Evolutionary conservation across 2,888 invertebrate genomes (phyloP), one percentile per base, ranked within the genome.

Genomic region (Phania funesta): DNA sequence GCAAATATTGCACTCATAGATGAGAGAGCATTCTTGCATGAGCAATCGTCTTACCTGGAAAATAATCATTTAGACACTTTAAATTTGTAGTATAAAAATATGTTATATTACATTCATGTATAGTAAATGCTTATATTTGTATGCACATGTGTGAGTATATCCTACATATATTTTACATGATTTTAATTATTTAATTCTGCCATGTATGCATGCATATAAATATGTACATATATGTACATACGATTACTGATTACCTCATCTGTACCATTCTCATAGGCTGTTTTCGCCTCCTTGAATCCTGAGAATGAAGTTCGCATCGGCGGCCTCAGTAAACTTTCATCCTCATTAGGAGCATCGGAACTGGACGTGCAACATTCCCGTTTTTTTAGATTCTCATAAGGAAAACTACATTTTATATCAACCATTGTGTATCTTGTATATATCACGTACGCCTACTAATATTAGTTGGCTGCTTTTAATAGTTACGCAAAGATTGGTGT

Each of bases 1-100:
- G 88, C 98, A 98, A 20, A 95, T 93, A 90, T 95, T 95, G 91
- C 98, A 98, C 91, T 98, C 98, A 91, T 96, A 96, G 86, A 98
- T 93, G 76, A 97, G 91, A 89, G 96, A 96, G 92, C 97, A 97
- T 92, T 98, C 98, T 87, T 95, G 93, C 35, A 94, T 92, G 38
- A 98, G 92, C 67, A 97, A 92, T 85, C 93, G 92, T 85, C 94
- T 94, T 24, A 96, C 93, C 95, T 96, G 91, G 86, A 93, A 92
- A 44, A 1, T 16, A 44, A 44, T 16, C 6, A 44, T 44, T n/a
- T 18, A n/a, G 0, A n/a, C n/a, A 32, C 6, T 38, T 44, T 7
- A 18, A 44, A 44, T n/a, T n/a, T n/a, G n/a, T n/a, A 16, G 16
- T 44, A 2, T 7, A 6, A 44, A 38, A 4, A 13, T 38, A 32